Evolutionary conservation across 2,797 vertebrate species (phyloP).

Genomic region (Orestias chungarensis): DNA sequence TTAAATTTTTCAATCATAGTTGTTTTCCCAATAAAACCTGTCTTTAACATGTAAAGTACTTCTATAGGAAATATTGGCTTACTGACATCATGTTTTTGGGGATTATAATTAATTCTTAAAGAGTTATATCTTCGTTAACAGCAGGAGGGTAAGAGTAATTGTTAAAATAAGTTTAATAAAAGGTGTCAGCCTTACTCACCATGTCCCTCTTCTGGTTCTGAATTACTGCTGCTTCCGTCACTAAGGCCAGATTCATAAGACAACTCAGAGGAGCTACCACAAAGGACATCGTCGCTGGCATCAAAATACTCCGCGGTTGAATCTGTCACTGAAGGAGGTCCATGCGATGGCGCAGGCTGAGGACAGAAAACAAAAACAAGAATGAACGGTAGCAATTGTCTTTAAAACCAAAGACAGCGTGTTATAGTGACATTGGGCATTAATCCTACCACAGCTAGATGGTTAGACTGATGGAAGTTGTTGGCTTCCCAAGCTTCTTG

Average conservation of each 20-base stretch:
- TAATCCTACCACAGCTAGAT: conserved; percentile 66
- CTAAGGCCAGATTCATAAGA: conserved; percentile 88
- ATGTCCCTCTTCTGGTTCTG: conserved; percentile 82
- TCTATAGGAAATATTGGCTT: neutral
- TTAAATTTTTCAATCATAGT: neutral
- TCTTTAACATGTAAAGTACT: neutral
- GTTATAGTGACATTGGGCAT: rapidly evolving
- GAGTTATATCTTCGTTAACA: neutral
- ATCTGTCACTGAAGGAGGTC: conserved; percentile 84
- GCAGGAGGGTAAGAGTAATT: neutral
- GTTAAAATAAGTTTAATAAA: neutral
- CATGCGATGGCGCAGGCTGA: conserved; percentile 74
- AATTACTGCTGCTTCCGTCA: conserved; percentile 86
- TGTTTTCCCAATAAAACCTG: neutral
- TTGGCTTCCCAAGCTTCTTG: conserved; percentile 77
- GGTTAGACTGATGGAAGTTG: conserved; percentile 55
- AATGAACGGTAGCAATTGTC: conserved; percentile 1
- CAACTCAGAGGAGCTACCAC: conserved; percentile 85
- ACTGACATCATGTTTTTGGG: neutral
- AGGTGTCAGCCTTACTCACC: conserved; percentile 54
- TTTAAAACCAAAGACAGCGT: neutral
- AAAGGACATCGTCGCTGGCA: conserved; percentile 86
- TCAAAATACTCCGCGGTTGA: conserved; percentile 91
- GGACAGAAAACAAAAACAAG: neutral
- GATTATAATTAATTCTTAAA: neutral